Percentiles rank a stretch among this genome's conserved stretches.
Evolutionary conservation across 2,888 invertebrate genomes (phyloP).

Genomic region (Phyto melanocephala): DNA sequence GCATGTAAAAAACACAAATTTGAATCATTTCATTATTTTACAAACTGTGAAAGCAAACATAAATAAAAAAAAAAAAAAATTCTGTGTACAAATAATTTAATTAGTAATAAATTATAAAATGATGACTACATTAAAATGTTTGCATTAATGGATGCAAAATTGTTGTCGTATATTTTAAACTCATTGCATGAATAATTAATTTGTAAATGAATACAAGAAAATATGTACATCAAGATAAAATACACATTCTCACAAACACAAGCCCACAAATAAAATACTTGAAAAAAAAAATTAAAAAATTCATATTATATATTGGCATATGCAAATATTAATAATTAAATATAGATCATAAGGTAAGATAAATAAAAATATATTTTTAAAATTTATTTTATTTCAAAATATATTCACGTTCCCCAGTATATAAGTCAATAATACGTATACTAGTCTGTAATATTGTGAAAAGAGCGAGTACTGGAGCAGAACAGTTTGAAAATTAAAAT

Average conservation of each 20-base stretch:
- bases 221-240: neutral
- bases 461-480: too few species aligned
- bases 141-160: slow-evolving; percentile 71
- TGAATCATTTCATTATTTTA: slow-evolving; percentile 15
- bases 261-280: neutral
- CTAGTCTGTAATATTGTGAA: too few species aligned
- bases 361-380: too few species aligned
- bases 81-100: slow-evolving; percentile 72
- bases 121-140: slow-evolving; percentile 68
- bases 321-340: slow-evolving; percentile 5
- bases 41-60: neutral
- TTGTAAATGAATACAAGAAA: slow-evolving; percentile 32
- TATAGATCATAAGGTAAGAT: too few species aligned
- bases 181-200: slow-evolving; percentile 73
- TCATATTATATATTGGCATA: neutral
- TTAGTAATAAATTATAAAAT: slow-evolving; percentile 71
- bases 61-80: neutral
- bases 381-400: too few species aligned
- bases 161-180: slow-evolving; percentile 67
- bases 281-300: slow-evolving; percentile 5
- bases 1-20: too few species aligned
- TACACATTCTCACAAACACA: neutral
- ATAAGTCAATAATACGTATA: too few species aligned
- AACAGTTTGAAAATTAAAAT: too few species aligned
- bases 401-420: too few species aligned